Percentiles rank a stretch among this genome's conserved stretches.
phyloP scores from a whole-genome alignment of 2,797 vertebrate species.

The Steatocranus sp. region DNA sequence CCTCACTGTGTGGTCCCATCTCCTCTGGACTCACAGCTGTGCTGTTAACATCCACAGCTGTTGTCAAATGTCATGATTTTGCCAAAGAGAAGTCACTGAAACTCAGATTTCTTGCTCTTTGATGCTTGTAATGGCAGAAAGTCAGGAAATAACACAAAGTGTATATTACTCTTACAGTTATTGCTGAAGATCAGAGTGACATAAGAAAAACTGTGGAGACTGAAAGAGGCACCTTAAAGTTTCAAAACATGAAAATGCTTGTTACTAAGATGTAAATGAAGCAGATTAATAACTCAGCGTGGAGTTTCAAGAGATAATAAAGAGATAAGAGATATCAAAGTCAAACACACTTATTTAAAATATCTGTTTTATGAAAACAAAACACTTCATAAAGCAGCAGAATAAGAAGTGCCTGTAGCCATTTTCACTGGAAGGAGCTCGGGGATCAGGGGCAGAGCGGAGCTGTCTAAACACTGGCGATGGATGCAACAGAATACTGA shows the following conservation, averaged over 20 bases:
- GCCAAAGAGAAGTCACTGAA: background rate
- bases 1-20: background rate
- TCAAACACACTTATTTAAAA: background rate
- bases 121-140: background rate
- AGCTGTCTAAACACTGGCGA: constrained; percentile 48
- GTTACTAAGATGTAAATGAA: background rate
- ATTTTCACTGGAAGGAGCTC: background rate
- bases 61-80: background rate
- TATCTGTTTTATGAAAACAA: background rate
- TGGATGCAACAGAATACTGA: constrained; percentile 39
- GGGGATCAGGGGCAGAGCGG: constrained; percentile 15
- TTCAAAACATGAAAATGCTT: background rate
- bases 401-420: background rate
- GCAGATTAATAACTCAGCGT: background rate
- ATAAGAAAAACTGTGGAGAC: background rate
- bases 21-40: background rate
- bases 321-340: background rate
- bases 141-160: background rate
- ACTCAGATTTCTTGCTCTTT: background rate
- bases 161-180: background rate
- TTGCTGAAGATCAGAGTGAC: background rate
- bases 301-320: background rate
- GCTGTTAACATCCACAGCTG: background rate
- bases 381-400: background rate
- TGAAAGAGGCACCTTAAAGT: background rate